Percentiles rank a stretch among this genome's conserved stretches.
These are phyloP conservation scores for Tuberolachnus salignus DNA, from an alignment of 2,888 invertebrate species.

Conservation along the genomic window DNA sequence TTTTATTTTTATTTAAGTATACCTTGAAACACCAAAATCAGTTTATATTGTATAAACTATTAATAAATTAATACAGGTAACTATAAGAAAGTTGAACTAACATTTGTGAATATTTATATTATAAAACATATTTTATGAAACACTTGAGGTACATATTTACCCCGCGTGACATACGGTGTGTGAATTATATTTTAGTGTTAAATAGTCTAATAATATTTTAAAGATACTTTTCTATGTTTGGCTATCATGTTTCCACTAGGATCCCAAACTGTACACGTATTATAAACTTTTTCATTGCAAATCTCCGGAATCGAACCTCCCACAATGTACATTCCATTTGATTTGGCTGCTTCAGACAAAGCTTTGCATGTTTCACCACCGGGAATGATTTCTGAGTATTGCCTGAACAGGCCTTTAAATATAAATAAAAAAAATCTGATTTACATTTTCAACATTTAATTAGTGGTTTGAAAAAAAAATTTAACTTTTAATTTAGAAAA, in stretches of 20 bases:
- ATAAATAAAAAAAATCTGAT: not conserved
- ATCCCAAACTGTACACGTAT: conserved; percentile 88
- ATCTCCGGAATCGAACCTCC: conserved; percentile 91
- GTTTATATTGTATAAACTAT: no score
- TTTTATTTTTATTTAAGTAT: no score
- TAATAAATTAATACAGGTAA: no score
- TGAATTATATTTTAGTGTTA: not conserved
- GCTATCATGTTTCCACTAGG: conserved; percentile 78
- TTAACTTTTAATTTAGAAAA: no score
- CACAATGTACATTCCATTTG: conserved; percentile 78
- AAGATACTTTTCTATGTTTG: conserved; percentile 78
- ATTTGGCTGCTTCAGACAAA: conserved; percentile 76
- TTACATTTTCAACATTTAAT: no score
- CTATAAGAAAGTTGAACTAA: no score
- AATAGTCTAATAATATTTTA: not conserved
- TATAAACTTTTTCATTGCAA: conserved; percentile 73
- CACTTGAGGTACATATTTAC: no score
- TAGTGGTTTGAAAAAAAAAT: no score
- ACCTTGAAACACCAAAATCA: no score
- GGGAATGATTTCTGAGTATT: conserved; percentile 86
- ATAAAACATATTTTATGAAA: no score
- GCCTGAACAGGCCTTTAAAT: conserved; percentile 60
- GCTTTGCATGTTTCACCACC: conserved; percentile 75
- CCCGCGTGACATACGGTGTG: no score
- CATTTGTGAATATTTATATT: no score